Percentiles rank a stretch among this genome's conserved stretches.
These are phyloP conservation scores for Drosophila lutescens DNA, from an alignment of 2,888 invertebrate genomes.

Conservation along the genomic window DNA sequence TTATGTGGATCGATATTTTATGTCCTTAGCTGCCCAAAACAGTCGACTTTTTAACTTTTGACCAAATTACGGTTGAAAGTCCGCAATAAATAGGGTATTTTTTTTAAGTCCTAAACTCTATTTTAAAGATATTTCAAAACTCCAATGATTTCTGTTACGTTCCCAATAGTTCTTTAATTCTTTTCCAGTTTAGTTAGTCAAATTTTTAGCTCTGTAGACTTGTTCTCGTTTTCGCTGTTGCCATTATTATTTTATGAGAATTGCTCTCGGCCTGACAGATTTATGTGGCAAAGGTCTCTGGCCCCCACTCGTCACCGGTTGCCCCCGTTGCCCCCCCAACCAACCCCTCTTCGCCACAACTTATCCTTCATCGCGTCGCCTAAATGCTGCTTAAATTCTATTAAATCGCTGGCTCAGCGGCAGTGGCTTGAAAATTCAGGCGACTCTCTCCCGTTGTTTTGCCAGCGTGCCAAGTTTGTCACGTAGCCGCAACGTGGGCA, in stretches of 20 bases:
- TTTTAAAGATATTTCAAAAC: too few relatives aligned
- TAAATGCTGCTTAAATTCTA: conserved; percentile 73
- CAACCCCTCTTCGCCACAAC: not conserved
- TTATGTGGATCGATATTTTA: too few relatives aligned
- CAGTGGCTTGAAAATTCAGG: conserved; percentile 48
- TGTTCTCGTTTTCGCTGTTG: conserved; percentile 28
- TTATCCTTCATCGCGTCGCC: conserved; percentile 28
- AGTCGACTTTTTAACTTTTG: too few relatives aligned
- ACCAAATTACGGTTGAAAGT: too few relatives aligned
- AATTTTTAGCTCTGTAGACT: conserved; percentile 1
- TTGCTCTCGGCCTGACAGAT: conserved; percentile 62
- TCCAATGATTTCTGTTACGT: too few relatives aligned
- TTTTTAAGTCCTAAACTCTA: too few relatives aligned
- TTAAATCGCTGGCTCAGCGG: conserved; percentile 55
- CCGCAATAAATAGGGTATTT: too few relatives aligned
- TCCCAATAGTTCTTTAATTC: not conserved
- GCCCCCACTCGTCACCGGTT: not conserved
- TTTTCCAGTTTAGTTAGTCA: not conserved
- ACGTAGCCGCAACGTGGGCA: conserved; percentile 64
- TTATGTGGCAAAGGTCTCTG: conserved; percentile 52
- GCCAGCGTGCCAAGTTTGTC: conserved; percentile 63
- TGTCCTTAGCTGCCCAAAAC: too few relatives aligned
- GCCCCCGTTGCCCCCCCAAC: not conserved
- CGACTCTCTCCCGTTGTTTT: conserved; percentile 21
- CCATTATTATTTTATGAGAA: conserved; percentile 64